Conservation (phyloP, 2,113 vertebrate genomes). For the Pseudorhombus dupliciocellatus region DNA sequence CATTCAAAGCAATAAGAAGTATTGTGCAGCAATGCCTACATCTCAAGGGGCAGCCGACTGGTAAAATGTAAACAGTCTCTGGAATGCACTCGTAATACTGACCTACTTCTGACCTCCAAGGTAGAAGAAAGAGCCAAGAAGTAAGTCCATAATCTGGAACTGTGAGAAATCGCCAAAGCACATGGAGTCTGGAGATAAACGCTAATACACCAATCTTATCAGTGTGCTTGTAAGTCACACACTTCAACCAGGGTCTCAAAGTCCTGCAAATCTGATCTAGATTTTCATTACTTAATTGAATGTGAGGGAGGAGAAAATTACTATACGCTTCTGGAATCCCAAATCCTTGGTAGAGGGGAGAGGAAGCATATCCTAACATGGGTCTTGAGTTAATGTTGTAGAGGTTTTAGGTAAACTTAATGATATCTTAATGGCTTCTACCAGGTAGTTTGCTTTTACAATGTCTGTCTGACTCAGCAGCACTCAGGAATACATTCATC, state of each 20-base stretch:
- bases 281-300: not conserved
- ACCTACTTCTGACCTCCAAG: slow-evolving; percentile 60
- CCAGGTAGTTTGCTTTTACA: slow-evolving; percentile 26
- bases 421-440: slow-evolving; percentile 7
- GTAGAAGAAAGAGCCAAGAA: slow-evolving; percentile 35
- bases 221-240: not conserved
- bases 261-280: not conserved
- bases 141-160: slow-evolving; percentile 43
- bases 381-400: not conserved
- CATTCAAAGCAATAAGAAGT: not conserved
- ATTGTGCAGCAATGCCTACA: not conserved
- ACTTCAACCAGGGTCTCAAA: not conserved
- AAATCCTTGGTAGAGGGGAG: not conserved
- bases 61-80: slow-evolving; percentile 51
- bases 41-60: slow-evolving; percentile 54
- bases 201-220: not conserved
- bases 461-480: slow-evolving; percentile 46
- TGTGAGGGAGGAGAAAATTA: not conserved
- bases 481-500: slow-evolving; percentile 16
- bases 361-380: not conserved
- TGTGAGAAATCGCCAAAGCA: slow-evolving; percentile 25
- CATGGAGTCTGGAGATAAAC: slow-evolving; percentile 1
- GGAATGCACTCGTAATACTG: slow-evolving; percentile 59
- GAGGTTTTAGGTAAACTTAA: not conserved
- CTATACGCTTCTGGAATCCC: not conserved